Conservation (phyloP, 2,888 invertebrate genomes). For the Hoplodrina blanda region DNA sequence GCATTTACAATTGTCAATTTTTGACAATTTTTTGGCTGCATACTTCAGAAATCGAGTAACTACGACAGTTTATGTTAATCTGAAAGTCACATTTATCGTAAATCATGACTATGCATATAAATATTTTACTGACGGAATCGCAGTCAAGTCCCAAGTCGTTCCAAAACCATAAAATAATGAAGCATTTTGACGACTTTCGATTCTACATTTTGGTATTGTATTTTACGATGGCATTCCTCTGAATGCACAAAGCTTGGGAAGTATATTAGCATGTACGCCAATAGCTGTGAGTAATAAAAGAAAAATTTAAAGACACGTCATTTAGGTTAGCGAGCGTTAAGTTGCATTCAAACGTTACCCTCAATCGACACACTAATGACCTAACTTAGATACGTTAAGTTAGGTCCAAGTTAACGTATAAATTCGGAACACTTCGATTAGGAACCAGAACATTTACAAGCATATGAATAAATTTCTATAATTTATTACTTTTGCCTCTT, state of each 20-base stretch:
- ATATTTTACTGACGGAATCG: neutral
- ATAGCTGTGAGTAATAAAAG: slow-evolving; percentile 16
- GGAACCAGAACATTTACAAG: slow-evolving; percentile 18
- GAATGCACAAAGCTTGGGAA: neutral
- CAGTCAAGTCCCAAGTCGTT: neutral
- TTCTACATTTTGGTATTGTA: neutral
- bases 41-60: neutral
- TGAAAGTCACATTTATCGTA: neutral
- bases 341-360: slow-evolving; percentile 18
- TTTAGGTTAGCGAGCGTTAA: slow-evolving; percentile 12
- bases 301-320: slow-evolving; percentile 3
- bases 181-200: neutral
- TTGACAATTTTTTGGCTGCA: slow-evolving; percentile 2
- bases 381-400: slow-evolving; percentile 8
- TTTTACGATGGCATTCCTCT: neutral
- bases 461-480: slow-evolving; percentile 28
- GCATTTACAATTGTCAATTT: neutral
- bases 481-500: slow-evolving; percentile 24
- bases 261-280: neutral
- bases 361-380: slow-evolving; percentile 30
- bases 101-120: slow-evolving; percentile 11
- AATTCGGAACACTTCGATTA: slow-evolving; percentile 31
- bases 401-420: slow-evolving; percentile 28
- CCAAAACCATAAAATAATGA: neutral
- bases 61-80: neutral